A percentile compares a stretch with the other conserved stretches of the same genome.
Conservation (phyloP, 2,888 invertebrate genomes). For the Exocentrus adspersus region DNA sequence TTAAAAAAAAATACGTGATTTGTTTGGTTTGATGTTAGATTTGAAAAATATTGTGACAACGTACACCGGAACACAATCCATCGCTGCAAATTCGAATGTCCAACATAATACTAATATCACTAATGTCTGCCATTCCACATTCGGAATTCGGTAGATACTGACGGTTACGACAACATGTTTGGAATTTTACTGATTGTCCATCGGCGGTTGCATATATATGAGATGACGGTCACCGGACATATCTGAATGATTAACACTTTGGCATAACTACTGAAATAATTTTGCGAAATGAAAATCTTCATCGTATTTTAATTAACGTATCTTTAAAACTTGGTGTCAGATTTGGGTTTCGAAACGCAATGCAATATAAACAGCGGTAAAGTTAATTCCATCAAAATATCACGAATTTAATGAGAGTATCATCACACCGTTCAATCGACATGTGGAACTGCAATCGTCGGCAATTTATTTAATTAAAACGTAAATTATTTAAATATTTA, state of each 20-base stretch:
- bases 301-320: too few relatives aligned
- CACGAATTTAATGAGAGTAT: neutral
- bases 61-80: neutral
- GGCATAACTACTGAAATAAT: too few relatives aligned
- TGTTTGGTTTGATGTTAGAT: too few relatives aligned
- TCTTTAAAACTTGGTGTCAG: too few relatives aligned
- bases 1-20: too few relatives aligned
- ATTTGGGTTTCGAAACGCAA: too few relatives aligned
- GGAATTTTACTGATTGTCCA: constrained; percentile 6
- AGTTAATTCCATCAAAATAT: neutral
- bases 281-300: too few relatives aligned
- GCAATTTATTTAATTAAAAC: neutral
- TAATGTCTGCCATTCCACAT: constrained; percentile 40
- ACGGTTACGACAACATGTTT: constrained; percentile 24
- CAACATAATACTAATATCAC: constrained; percentile 15
- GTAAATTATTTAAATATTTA: neutral
- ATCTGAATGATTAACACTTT: too few relatives aligned
- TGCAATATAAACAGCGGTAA: neutral
- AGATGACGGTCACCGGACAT: too few relatives aligned
- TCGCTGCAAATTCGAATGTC: constrained; percentile 10
- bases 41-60: too few relatives aligned
- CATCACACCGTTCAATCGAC: neutral
- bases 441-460: neutral
- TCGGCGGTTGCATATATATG: neutral
- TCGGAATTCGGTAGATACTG: constrained; percentile 34